Evolutionary conservation across 2,888 invertebrate species (phyloP).

Genomic region (Pseudoips prasinana): DNA sequence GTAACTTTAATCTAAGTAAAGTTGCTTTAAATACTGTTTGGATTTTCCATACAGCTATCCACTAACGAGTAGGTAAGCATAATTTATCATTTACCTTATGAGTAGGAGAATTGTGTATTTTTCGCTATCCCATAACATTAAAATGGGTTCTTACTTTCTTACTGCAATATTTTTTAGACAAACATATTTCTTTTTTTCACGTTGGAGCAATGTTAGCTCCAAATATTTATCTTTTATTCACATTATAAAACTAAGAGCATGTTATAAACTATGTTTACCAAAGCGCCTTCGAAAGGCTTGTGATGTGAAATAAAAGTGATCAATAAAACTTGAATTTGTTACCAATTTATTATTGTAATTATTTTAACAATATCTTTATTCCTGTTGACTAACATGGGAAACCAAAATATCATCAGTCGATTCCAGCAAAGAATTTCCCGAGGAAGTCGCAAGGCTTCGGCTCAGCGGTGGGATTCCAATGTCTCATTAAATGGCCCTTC

Average conservation of each 20-base stretch:
- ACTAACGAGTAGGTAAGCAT: too few relatives aligned
- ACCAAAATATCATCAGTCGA: constrained; percentile 4
- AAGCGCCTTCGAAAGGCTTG: constrained; percentile 50
- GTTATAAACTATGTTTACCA: neutral
- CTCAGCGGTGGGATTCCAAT: constrained; percentile 90
- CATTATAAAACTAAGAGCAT: constrained; percentile 1
- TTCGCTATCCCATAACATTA: too few relatives aligned
- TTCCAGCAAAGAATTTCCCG: constrained; percentile 90
- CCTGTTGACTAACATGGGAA: neutral
- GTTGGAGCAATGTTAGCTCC: too few relatives aligned
- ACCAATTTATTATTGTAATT: constrained; percentile 32
- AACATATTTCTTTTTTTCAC: too few relatives aligned
- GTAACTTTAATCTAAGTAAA: too few relatives aligned
- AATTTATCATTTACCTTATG: too few relatives aligned
- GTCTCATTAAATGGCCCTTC: constrained; percentile 90
- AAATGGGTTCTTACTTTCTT: too few relatives aligned
- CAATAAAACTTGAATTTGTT: constrained; percentile 62
- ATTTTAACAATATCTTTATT: too few relatives aligned
- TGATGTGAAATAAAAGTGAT: constrained; percentile 67
- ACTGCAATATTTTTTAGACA: too few relatives aligned
- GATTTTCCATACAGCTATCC: too few relatives aligned
- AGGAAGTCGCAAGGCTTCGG: constrained; percentile 93
- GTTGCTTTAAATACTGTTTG: too few relatives aligned
- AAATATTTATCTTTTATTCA: constrained; percentile 3
- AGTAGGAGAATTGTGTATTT: too few relatives aligned